phyloP scores from a whole-genome alignment of 2,113 vertebrate species.

The Nothoprocta perdicaria region DNA sequence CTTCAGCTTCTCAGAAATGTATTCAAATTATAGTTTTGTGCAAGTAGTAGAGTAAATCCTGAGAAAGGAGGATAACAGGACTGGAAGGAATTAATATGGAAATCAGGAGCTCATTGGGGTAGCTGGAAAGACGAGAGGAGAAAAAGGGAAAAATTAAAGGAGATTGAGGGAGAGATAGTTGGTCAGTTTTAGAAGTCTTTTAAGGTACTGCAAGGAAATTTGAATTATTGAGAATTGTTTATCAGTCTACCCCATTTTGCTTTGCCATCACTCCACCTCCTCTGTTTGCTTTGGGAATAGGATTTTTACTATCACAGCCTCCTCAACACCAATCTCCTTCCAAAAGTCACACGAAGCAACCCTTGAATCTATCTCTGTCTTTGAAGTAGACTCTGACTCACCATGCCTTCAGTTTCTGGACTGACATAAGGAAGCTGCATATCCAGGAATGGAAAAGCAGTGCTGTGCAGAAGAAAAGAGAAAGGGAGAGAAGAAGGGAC shows the following conservation, averaged over 20 bases:
- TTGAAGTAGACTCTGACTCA: not conserved
- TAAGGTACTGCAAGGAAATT: not conserved
- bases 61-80: not conserved
- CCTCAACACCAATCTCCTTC: too few species aligned
- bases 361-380: not conserved
- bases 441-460: not conserved
- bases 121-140: not conserved
- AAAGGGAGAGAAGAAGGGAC: not conserved
- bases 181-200: not conserved
- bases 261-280: not conserved
- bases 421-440: not conserved
- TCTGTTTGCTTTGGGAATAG: not conserved
- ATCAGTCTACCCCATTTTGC: not conserved
- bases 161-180: not conserved
- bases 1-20: not conserved
- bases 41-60: not conserved
- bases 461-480: not conserved
- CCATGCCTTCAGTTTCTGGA: not conserved
- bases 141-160: not conserved
- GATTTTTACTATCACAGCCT: not conserved
- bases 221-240: not conserved
- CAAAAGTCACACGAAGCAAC: too few species aligned
- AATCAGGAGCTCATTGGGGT: not conserved
- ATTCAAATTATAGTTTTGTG: not conserved
- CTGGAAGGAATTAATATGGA: not conserved